Percentiles rank a stretch among this genome's conserved stretches.
These are phyloP conservation scores for Agelaius phoeniceus DNA, from an alignment of 2,113 vertebrate genomes.

Conservation along the genomic window DNA sequence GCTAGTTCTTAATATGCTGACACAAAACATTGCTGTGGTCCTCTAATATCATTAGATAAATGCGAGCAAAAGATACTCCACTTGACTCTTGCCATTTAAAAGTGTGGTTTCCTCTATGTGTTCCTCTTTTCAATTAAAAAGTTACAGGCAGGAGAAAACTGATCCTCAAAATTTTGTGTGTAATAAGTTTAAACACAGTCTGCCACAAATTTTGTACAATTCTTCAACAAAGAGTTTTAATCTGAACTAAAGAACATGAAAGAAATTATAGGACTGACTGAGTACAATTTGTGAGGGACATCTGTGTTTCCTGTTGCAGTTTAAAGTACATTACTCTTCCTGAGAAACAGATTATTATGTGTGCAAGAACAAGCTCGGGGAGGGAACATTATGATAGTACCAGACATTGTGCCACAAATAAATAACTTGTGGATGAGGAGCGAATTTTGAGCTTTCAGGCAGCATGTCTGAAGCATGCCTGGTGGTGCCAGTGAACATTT, in stretches of 20 bases:
- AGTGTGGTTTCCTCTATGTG: rapidly evolving
- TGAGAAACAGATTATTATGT: background rate
- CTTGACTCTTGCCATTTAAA: background rate
- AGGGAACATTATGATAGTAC: background rate
- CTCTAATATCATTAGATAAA: background rate
- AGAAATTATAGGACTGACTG: background rate
- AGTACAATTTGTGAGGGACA: background rate
- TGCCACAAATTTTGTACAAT: background rate
- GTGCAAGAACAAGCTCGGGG: background rate
- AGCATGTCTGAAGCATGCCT: rapidly evolving
- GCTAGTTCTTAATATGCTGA: background rate
- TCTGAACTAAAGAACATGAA: background rate
- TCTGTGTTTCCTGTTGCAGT: background rate
- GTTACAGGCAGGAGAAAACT: background rate
- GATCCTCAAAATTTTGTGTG: background rate
- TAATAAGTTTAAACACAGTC: background rate
- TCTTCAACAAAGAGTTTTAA: background rate
- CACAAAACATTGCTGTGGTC: background rate
- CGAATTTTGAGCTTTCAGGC: background rate
- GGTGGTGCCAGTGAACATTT: background rate
- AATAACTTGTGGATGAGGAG: background rate
- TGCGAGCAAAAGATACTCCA: background rate
- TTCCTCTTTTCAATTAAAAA: background rate
- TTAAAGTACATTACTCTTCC: background rate
- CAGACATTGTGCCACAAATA: background rate